Evolutionary conservation across 2,888 invertebrate genomes (phyloP).

Genomic region (Iselma pallidipennis): DNA sequence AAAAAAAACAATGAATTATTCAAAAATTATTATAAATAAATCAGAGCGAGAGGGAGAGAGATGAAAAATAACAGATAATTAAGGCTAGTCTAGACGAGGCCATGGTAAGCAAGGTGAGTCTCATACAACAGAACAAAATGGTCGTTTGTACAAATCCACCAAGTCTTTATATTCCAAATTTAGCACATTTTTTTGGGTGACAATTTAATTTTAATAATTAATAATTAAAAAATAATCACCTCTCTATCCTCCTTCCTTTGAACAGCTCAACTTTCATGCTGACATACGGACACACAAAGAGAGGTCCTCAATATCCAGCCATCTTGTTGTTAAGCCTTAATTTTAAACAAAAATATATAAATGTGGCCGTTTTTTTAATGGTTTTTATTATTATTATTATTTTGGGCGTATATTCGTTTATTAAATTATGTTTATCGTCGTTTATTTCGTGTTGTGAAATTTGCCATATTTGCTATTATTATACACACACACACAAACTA

Average conservation of each 20-base stretch:
- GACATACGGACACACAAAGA: constrained; percentile 69
- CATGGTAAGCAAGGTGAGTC: constrained; percentile 42
- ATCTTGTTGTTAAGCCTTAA: constrained; percentile 62
- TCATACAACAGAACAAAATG: constrained; percentile 37
- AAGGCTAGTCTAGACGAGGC: constrained; percentile 42
- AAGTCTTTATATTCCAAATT: not conserved
- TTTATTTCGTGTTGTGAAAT: constrained; percentile 37
- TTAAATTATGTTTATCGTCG: constrained; percentile 46
- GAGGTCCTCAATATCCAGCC: constrained; percentile 72
- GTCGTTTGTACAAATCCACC: constrained; percentile 31
- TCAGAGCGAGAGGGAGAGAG: not conserved
- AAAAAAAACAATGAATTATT: not conserved
- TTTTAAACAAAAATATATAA: not conserved
- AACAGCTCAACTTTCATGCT: constrained; percentile 71
- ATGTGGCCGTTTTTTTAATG: not conserved
- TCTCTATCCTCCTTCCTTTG: constrained; percentile 66
- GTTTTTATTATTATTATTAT: constrained; percentile 10
- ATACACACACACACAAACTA: constrained; percentile 10
- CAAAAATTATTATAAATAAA: not conserved
- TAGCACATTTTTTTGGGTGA: constrained; percentile 14
- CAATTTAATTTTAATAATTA: constrained; percentile 2
- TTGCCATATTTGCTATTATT: no score
- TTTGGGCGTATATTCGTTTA: no score
- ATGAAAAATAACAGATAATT: constrained; percentile 3
- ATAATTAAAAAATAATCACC: constrained; percentile 55